A percentile compares a stretch with the other conserved stretches of the same genome.
Conservation (phyloP, 1,140 invertebrate genomes). For the Tetragnatha versicolor region DNA sequence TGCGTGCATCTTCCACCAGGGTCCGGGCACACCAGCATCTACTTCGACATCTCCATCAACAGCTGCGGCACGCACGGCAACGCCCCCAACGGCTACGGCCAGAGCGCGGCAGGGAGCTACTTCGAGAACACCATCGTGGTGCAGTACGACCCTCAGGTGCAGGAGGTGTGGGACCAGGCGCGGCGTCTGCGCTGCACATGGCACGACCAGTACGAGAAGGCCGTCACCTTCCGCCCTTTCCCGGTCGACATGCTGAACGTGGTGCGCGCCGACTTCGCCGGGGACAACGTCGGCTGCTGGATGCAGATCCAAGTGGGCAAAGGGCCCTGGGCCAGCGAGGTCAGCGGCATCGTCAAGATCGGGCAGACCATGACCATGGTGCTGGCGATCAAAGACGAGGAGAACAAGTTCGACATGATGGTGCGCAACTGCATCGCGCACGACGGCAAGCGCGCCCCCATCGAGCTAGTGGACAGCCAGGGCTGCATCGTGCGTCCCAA, state of each 20-base stretch:
- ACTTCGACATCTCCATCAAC: constrained; percentile 90
- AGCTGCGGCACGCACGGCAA: constrained; percentile 91
- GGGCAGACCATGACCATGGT: constrained; percentile 98
- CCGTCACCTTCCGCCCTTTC: constrained; percentile 92
- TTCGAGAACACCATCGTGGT: constrained; percentile 94
- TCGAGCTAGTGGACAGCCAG: constrained; percentile 89
- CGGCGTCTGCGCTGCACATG: constrained; percentile 90
- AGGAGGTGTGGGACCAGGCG: constrained; percentile 96
- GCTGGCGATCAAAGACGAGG: constrained; percentile 91
- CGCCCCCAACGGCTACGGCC: constrained; percentile 81
- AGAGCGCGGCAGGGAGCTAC: constrained; percentile 86
- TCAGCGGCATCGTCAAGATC: constrained; percentile 93
- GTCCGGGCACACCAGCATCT: constrained; percentile 85
- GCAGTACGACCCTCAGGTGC: constrained; percentile 92
- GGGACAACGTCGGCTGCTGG: constrained; percentile 89
- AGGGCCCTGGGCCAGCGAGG: constrained; percentile 93
- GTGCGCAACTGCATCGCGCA: constrained; percentile 93
- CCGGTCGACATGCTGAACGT: constrained; percentile 95
- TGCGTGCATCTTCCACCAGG: constrained; percentile 90
- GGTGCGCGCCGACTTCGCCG: constrained; percentile 90
- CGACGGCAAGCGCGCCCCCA: constrained; percentile 89
- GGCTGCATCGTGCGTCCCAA: constrained; percentile 92
- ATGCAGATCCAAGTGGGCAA: constrained; percentile 75
- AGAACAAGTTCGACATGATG: constrained; percentile 95
- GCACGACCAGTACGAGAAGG: constrained; percentile 96